Conservation (phyloP, 2,113 vertebrate genomes). For the Patagioenas fasciata region DNA sequence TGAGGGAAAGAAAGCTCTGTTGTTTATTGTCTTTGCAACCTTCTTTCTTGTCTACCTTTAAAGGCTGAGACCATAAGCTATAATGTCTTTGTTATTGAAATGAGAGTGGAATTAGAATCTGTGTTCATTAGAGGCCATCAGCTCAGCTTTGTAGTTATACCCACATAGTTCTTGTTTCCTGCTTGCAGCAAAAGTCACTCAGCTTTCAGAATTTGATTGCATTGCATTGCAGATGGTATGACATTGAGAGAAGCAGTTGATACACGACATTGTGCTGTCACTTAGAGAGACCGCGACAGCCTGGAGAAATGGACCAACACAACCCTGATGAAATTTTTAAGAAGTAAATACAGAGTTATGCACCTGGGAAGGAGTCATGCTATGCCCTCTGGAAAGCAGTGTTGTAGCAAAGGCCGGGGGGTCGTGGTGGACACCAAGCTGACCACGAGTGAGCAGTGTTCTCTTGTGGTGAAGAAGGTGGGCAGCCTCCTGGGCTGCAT, state of each 20-base stretch:
- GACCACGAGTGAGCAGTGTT: not conserved
- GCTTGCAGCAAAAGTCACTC: not conserved
- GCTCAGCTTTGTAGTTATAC: not conserved
- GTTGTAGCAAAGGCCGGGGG: not conserved
- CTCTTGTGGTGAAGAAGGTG: no score
- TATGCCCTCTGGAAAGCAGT: not conserved
- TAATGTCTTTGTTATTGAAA: not conserved
- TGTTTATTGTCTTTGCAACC: not conserved
- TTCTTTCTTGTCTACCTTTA: not conserved
- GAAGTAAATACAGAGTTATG: no score
- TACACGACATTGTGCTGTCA: not conserved
- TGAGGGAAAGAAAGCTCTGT: not conserved
- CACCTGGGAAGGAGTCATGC: not conserved
- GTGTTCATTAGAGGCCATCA: not conserved
- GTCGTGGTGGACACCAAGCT: not conserved
- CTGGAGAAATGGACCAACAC: not conserved
- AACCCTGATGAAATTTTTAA: not conserved
- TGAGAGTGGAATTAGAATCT: not conserved
- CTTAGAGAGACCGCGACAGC: not conserved
- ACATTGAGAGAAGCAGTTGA: not conserved
- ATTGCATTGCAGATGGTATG: not conserved
- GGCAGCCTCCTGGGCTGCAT: no score
- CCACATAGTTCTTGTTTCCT: not conserved
- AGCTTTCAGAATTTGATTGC: not conserved
- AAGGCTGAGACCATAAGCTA: not conserved